A percentile compares a stretch with the other conserved stretches of the same genome.
Conservation (phyloP, 2,888 invertebrate genomes). For the Sepiola atlantica region DNA sequence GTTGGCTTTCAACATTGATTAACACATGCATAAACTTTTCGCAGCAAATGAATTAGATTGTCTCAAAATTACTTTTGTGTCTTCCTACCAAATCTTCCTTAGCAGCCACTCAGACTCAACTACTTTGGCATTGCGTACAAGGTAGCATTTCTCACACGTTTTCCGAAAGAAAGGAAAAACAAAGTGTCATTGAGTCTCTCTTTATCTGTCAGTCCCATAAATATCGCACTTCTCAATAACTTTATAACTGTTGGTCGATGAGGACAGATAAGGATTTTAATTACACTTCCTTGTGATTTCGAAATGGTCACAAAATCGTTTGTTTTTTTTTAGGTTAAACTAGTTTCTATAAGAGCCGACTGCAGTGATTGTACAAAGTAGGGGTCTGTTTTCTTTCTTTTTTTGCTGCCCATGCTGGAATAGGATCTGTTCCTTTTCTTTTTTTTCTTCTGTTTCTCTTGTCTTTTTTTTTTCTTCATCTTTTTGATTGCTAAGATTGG, state of each 20-base stretch:
- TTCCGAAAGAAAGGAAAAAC: not conserved
- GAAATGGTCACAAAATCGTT: not conserved
- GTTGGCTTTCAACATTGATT: slow-evolving; percentile 16
- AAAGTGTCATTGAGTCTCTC: not conserved
- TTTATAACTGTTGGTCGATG: not conserved
- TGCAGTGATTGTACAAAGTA: too few relatives aligned
- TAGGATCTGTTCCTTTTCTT: too few relatives aligned
- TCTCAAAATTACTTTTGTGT: not conserved
- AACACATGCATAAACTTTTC: not conserved
- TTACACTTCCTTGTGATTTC: not conserved
- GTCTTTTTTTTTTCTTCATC: too few relatives aligned
- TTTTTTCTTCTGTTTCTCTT: too few relatives aligned
- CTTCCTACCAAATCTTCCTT: slow-evolving; percentile 10
- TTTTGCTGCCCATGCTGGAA: too few relatives aligned
- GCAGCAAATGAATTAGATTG: not conserved
- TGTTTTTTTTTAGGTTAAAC: not conserved
- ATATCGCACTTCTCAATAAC: not conserved
- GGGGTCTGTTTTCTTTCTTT: too few relatives aligned
- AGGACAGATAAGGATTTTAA: not conserved
- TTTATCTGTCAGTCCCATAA: not conserved
- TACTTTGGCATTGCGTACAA: not conserved
- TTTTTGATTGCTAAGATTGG: too few relatives aligned
- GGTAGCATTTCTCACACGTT: not conserved
- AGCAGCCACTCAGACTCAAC: not conserved
- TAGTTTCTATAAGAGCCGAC: not conserved